These are phyloP conservation scores for Simalia tracyae DNA, from an alignment of 2,797 vertebrate genomes.

Conservation along the genomic window DNA sequence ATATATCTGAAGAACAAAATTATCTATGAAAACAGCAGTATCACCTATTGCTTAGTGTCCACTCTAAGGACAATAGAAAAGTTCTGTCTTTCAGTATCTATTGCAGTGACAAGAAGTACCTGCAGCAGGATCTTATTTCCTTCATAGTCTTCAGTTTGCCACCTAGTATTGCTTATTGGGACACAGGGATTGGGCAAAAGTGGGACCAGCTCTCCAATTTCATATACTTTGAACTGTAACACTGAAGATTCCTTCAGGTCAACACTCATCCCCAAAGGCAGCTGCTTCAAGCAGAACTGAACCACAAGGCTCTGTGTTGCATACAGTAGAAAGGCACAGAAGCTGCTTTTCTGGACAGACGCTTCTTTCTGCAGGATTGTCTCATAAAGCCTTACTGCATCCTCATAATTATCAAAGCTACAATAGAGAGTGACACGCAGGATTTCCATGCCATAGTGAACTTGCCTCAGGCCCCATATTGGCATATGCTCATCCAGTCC, in stretches of 20 bases:
- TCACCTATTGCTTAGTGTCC: not conserved
- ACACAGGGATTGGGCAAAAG: constrained; percentile 90
- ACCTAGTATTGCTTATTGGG: constrained; percentile 89
- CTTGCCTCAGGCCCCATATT: constrained; percentile 87
- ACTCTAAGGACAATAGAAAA: not conserved
- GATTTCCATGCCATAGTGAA: constrained; percentile 81
- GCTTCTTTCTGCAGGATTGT: constrained; percentile 84
- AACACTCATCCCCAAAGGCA: constrained; percentile 79
- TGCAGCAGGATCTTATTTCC: constrained; percentile 93
- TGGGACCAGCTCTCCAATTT: constrained; percentile 91
- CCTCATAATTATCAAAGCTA: constrained; percentile 87
- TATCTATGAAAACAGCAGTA: not conserved
- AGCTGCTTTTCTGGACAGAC: constrained; percentile 75
- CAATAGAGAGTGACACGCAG: constrained; percentile 89
- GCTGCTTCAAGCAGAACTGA: constrained; percentile 89
- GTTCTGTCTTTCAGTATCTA: not conserved
- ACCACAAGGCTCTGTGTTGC: constrained; percentile 62
- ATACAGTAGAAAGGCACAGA: constrained; percentile 84
- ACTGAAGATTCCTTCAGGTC: constrained; percentile 82
- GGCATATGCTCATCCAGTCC: constrained; percentile 88
- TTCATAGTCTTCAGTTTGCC: constrained; percentile 95
- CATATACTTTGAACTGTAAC: constrained; percentile 88
- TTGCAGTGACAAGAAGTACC: constrained; percentile 70
- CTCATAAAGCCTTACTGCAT: constrained; percentile 87
- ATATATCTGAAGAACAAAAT: not conserved